Evolutionary conservation across 2,113 vertebrate species (phyloP), one percentile per base, ranked within the genome.

Genomic region (Pogona vitticeps): DNA sequence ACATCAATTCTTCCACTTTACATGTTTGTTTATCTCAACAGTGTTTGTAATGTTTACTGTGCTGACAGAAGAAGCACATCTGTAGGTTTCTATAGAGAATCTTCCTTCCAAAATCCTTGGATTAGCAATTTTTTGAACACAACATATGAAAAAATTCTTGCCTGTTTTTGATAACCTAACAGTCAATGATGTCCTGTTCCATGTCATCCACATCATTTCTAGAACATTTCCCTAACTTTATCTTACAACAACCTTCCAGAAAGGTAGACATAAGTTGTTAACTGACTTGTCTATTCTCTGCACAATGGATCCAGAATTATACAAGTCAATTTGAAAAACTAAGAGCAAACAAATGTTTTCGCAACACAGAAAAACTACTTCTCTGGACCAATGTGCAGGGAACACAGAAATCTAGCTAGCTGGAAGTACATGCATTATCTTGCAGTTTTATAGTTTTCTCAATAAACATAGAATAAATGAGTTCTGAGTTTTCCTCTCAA

Each of bases 21-120:
- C 82, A 75, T 31, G 61, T 78, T 23, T 56, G 46, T 91, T 68
- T 81, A 85, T 88, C 92, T 92, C 86, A 77, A 92, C 90, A 31
- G 78, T 89, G 72, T 82, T 88, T 88, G 86, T 1, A 82, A 75
- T 0, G 72, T 68, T 52, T 13, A 21, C 10, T 77, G 76, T 9
- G 86, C 28, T 36, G 61, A 80, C 40, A 85, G 83, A 26, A 28
- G 2, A 73, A 12, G 42, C 73, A 77, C 33, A 33, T 3, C 3
- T 2, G 28, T 6, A n/a, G 20, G 17, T 46, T 33, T 72, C 84
- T 26, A 84, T 76, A 73, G 84, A 79, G 56, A 17, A 40, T 82
- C 75, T 63, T 2, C n/a, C 83, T 2, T 70, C 88, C 52, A 40
- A 78, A 36, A 59, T 81, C 4, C 46, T 36, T 23, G 23, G 42